Base-by-base conservation (phyloP, 1,140 invertebrate species). In the Hormaphis cornu region DNA sequence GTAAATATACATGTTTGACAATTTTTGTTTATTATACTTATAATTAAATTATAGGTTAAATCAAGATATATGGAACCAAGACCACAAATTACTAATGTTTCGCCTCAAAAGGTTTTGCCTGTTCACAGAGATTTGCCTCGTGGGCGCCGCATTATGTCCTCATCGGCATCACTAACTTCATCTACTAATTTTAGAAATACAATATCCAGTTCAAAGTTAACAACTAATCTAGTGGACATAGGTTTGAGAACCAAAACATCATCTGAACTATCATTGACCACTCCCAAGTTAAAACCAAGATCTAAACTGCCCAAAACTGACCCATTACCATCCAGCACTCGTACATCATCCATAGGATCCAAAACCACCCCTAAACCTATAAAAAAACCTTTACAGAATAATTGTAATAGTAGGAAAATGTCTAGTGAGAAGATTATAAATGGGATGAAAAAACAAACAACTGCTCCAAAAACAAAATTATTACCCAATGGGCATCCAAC, bases 401-500 rank as follows among this genome's bases (percentile, higher is more conserved):
- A 20, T 35, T 10, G 16, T 22, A 35, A 16, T 24, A n/a, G 18
- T 33, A 66, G 50, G 24, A 48, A 22, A 50, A 14, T 20, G 2
- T 3, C 61, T 2, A 48, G 26, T 24, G 61, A 48, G 1, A 66
- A 50, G 50, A 30, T 33, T 16, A 33, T 24, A 2, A 66, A 66
- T 35, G 28, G 28, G 2, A 5, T 24, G 5, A 66, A 66, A 35
- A 66, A n/a, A 66, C 61, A 35, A 50, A 46, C 44, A 12, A 66
- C 50, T 33, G 30, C 30, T 33, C 44, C 44, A 22, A 66, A 63
- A 42, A 70, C 69, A 42, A 72, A 70, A 53, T 56, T 30, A 24
- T 71, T 69, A 70, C 35, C 50, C n/a, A 63, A 37, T 46, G 56
- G 53, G 33, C 71, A 72, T 30, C 69, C 77, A 5, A 80, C 77